Evolutionary conservation across 1,140 invertebrate species (phyloP).

Genomic region (Teleogryllus occipitalis): DNA sequence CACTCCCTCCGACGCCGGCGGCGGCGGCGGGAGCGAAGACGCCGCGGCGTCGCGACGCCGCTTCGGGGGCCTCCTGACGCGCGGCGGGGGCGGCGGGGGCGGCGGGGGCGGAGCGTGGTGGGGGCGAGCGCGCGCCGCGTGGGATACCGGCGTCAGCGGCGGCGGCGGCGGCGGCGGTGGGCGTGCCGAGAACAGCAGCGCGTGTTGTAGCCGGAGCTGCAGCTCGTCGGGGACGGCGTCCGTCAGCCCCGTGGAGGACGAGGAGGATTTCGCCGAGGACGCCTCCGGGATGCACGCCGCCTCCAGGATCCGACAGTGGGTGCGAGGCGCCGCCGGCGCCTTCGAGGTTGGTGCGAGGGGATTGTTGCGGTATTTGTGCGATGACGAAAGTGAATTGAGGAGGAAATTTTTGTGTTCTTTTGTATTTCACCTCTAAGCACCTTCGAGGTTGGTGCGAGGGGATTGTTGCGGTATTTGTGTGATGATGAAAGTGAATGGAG

Average conservation of each 20-base stretch:
- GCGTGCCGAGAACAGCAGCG: background rate
- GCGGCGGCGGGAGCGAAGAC: too few relatives aligned
- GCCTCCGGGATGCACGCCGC: background rate
- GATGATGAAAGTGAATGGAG: too few relatives aligned
- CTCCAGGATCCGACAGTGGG: background rate
- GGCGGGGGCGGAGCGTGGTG: background rate
- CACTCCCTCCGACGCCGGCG: too few relatives aligned
- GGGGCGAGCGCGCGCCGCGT: background rate
- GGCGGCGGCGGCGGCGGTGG: too few relatives aligned
- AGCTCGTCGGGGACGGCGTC: background rate
- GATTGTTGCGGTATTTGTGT: too few relatives aligned
- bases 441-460: too few relatives aligned
- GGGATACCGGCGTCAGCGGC: background rate
- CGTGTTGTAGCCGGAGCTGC: background rate
- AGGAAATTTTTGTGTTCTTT: too few relatives aligned
- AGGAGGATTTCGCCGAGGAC: background rate
- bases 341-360: background rate
- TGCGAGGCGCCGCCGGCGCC: background rate
- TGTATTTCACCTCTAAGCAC: too few relatives aligned
- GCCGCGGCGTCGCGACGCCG: too few relatives aligned
- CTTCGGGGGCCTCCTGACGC: background rate
- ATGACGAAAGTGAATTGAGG: too few relatives aligned
- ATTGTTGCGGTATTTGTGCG: too few relatives aligned
- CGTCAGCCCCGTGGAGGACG: background rate
- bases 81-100: too few relatives aligned